Base-by-base conservation (phyloP, 2,113 vertebrate genomes). In the Fukomys damarensis region DNA sequence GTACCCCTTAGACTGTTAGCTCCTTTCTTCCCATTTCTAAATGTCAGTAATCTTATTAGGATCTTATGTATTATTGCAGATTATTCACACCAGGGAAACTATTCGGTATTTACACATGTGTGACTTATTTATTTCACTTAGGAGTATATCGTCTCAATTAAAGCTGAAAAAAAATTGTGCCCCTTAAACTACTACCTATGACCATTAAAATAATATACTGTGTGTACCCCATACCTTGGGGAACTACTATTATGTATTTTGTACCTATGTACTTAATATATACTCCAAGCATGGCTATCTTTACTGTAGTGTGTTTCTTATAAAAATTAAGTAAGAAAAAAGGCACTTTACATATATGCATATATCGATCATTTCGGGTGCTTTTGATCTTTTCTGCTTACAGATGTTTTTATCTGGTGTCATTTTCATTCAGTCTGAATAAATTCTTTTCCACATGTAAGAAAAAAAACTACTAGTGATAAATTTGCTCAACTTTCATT, bases 401-500 rank as follows among this genome's bases (percentile, higher is more conserved):
- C 3, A 38, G 1, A 41, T 76, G 20, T 92, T 94, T 77, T 32
- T 68, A 35, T 81, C 30, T 43, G 24, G 7, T 92, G 16, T 81
- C n/a, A 61, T 91, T 96, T 93, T 56, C 65, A 35, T 35, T 91
- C 41, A 74, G 6, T 68, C 16, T 88, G 43, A 81, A 68, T 66
- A 56, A 88, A 41, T 96, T 74, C 56, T 85, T 79, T 95, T 81
- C 52, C 61, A 26, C 5, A 76, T 92, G 49, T 68, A 61, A 49
- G 49, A 88, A 93, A 76, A 35, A 49, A n/a, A 52, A 89, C 52
- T 41, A 13, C 14, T 91, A n/a, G 14, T 4, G 19, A 54, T 86
- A 54, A 87, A 70, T 88, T 94, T 66, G 80, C 43, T 90, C 28
- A 56, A n/a, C 16, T 79, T 72, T 91, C 28, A 72, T 96, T 91